phyloP scores from a whole-genome alignment of 2,797 vertebrate species.

The Pelodytes ibericus region DNA sequence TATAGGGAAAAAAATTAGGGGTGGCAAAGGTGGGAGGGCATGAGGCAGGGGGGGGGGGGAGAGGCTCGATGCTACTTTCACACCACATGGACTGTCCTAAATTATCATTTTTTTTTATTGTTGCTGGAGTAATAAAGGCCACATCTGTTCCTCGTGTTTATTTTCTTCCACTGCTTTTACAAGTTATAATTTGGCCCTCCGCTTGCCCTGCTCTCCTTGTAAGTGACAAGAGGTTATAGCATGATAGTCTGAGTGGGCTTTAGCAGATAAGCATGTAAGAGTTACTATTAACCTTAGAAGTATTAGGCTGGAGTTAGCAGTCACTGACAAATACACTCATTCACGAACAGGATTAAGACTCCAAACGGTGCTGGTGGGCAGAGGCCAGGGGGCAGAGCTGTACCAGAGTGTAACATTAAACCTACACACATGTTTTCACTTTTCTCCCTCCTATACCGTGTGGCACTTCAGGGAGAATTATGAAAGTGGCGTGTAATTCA shows the following conservation, averaged over 20 bases:
- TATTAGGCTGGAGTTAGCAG: slow-evolving; percentile 65
- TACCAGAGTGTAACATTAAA: slow-evolving; percentile 75
- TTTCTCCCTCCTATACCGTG: slow-evolving; percentile 75
- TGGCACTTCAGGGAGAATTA: slow-evolving; percentile 74
- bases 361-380: slow-evolving; percentile 74
- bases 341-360: slow-evolving; percentile 72
- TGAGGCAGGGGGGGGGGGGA: too few species aligned
- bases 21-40: too few species aligned
- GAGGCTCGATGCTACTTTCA: neutral
- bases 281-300: slow-evolving; percentile 67
- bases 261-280: slow-evolving; percentile 65
- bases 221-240: slow-evolving; percentile 20
- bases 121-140: neutral
- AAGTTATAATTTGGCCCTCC: neutral
- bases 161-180: neutral
- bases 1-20: too few species aligned
- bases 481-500: slow-evolving; percentile 74
- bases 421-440: slow-evolving; percentile 82
- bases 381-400: slow-evolving; percentile 70
- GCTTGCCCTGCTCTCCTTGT: slow-evolving; percentile 3
- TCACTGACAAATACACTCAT: slow-evolving; percentile 70
- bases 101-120: neutral
- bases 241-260: slow-evolving; percentile 55
- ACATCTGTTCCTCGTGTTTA: slow-evolving; percentile 24
- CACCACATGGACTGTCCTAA: neutral